These are phyloP conservation scores for Chionoecetes opilio DNA, from an alignment of 1,140 invertebrate genomes.

Conservation along the genomic window DNA sequence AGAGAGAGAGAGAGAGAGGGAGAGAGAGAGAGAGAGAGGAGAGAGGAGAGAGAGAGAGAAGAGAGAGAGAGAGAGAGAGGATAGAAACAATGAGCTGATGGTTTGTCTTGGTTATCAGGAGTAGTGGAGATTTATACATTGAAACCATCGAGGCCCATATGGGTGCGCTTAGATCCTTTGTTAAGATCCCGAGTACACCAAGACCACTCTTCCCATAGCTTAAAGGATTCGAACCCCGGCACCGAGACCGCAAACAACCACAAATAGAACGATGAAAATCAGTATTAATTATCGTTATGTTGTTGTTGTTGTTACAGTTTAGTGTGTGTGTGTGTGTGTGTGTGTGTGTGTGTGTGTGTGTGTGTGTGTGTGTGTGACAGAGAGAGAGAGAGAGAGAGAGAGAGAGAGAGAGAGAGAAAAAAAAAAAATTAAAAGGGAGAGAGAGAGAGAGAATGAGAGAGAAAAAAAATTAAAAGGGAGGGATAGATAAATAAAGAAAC, in stretches of 20 bases:
- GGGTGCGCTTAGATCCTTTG: not conserved
- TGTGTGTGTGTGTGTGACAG: no score
- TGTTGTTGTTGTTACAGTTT: not conserved
- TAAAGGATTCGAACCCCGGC: not conserved
- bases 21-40: no score
- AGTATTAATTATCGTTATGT: not conserved
- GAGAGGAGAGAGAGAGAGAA: no score
- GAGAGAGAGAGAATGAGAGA: slow-evolving; percentile 50
- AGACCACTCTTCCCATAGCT: not conserved
- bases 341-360: no score
- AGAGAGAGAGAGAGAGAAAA: not conserved
- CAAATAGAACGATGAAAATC: not conserved
- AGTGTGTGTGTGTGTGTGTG: no score
- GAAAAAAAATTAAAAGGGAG: slow-evolving; percentile 35
- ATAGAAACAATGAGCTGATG: not conserved
- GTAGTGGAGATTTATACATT: not conserved
- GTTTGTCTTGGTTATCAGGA: not conserved
- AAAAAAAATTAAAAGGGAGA: slow-evolving; percentile 24
- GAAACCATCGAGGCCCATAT: not conserved
- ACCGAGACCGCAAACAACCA: not conserved
- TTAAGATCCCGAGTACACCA: not conserved
- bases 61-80: no score
- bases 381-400: no score
- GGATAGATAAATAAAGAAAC: slow-evolving; percentile 39
- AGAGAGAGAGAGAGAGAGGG: not conserved